A percentile compares a stretch with the other conserved stretches of the same genome.
These are phyloP conservation scores for Metopolophium dirhodum DNA, from an alignment of 1,140 invertebrate species.

Conservation along the genomic window DNA sequence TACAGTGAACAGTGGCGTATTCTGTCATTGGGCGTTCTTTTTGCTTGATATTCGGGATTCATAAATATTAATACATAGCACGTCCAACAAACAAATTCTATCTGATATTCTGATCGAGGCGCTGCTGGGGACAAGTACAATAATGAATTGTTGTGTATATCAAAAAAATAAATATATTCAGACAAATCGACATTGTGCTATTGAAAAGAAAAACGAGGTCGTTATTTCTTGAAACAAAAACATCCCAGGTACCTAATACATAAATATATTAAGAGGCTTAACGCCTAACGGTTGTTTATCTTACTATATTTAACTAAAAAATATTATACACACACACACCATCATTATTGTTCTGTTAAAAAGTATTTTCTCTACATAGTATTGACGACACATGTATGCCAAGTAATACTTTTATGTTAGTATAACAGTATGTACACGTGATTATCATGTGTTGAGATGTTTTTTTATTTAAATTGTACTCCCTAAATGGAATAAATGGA, in stretches of 20 bases:
- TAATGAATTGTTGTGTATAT: slow-evolving; percentile 26
- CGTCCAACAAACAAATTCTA: not conserved
- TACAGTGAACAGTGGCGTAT: not conserved
- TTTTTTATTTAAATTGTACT: not conserved
- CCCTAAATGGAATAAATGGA: not conserved
- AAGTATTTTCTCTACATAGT: not conserved
- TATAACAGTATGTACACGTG: not conserved
- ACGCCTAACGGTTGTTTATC: not conserved
- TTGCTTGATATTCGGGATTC: not conserved
- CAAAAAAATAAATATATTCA: not conserved
- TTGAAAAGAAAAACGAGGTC: slow-evolving; percentile 19
- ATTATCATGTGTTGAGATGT: not conserved
- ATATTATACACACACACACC: not conserved
- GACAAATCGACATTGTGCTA: not conserved
- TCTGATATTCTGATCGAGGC: slow-evolving; percentile 8
- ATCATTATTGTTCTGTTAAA: not conserved
- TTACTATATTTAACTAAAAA: not conserved
- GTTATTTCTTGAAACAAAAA: slow-evolving; percentile 34
- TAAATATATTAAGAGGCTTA: not conserved
- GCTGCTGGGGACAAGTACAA: slow-evolving; percentile 34
- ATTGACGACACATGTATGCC: not conserved
- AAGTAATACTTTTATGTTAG: not conserved
- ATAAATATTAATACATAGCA: slow-evolving; percentile 32
- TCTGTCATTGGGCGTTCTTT: not conserved
- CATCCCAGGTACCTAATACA: not conserved